These are phyloP conservation scores for Serranus cabrilla DNA, from an alignment of 2,797 vertebrate species.

Conservation along the genomic window DNA sequence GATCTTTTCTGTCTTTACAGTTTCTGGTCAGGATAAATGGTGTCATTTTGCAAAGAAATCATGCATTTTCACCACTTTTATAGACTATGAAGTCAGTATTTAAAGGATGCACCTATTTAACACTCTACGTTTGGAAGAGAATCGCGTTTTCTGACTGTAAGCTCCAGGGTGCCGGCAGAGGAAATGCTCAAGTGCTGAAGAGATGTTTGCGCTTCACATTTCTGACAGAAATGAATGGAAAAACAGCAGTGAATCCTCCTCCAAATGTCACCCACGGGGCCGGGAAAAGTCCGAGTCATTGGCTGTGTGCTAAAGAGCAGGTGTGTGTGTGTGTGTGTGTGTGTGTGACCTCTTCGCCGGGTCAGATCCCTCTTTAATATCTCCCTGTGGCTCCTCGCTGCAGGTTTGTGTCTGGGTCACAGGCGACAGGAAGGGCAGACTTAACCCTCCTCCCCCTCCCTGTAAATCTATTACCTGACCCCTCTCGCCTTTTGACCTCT, in stretches of 20 bases:
- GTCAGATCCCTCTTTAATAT: constrained; percentile 18
- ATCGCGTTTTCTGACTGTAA: background rate
- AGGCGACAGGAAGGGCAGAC: constrained; percentile 22
- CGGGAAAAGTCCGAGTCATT: constrained; percentile 20
- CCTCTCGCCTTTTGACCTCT: constrained; percentile 32
- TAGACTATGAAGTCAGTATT: background rate
- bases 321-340: constrained; percentile 45
- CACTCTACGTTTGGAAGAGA: background rate
- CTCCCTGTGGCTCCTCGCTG: constrained; percentile 25
- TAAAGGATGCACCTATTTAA: background rate
- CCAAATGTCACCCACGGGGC: constrained; percentile 43
- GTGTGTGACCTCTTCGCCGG: background rate
- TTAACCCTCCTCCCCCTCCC: background rate
- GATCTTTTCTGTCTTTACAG: no score
- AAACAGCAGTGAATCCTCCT: constrained; percentile 29
- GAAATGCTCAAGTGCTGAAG: constrained; percentile 63
- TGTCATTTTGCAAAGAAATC: no score
- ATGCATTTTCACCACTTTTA: background rate
- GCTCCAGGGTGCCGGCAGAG: constrained; percentile 49
- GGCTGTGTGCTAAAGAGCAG: constrained; percentile 48
- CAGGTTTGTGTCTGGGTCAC: constrained; percentile 30
- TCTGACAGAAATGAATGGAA: constrained; percentile 38
- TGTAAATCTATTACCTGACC: constrained; percentile 43
- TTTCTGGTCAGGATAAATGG: no score
- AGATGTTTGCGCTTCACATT: constrained; percentile 47